These are phyloP conservation scores for Drosophila nigricruria DNA, from an alignment of 2,888 invertebrate genomes.

Conservation along the genomic window DNA sequence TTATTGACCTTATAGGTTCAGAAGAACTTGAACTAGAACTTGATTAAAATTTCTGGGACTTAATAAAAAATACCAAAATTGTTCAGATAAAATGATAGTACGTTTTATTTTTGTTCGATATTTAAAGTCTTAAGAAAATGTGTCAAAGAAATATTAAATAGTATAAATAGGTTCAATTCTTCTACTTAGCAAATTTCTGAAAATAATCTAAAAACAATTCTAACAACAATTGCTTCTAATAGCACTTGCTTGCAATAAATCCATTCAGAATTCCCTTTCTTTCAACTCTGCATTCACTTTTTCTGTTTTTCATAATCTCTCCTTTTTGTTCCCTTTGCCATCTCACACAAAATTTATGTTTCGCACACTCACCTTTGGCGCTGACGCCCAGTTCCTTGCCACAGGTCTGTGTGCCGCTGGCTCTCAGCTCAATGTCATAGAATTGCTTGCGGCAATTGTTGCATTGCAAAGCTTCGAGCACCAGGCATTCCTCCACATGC, in stretches of 20 bases:
- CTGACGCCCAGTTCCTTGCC: conserved; percentile 69
- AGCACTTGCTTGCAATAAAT: not conserved
- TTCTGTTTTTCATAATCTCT: not conserved
- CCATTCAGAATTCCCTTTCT: not conserved
- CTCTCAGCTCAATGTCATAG: conserved; percentile 83
- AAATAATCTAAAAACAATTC: not conserved
- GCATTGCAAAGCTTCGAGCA: conserved; percentile 84
- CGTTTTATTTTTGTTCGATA: no score
- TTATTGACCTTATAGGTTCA: no score
- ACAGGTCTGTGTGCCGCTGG: conserved; percentile 81
- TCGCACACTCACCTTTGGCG: conserved; percentile 69
- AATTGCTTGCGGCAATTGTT: conserved; percentile 84
- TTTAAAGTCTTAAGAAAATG: no score
- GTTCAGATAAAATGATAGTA: no score
- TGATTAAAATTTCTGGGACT: no score
- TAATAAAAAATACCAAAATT: no score
- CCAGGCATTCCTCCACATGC: conserved; percentile 72
- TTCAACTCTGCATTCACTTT: not conserved
- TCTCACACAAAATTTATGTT: not conserved
- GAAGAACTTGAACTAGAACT: no score
- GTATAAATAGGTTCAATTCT: no score
- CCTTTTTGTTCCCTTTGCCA: not conserved
- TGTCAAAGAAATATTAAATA: no score
- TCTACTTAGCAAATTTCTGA: not conserved
- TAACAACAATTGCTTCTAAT: not conserved